These are phyloP conservation scores for Thymallus thymallus DNA, from an alignment of 2,113 vertebrate genomes.

Conservation along the genomic window DNA sequence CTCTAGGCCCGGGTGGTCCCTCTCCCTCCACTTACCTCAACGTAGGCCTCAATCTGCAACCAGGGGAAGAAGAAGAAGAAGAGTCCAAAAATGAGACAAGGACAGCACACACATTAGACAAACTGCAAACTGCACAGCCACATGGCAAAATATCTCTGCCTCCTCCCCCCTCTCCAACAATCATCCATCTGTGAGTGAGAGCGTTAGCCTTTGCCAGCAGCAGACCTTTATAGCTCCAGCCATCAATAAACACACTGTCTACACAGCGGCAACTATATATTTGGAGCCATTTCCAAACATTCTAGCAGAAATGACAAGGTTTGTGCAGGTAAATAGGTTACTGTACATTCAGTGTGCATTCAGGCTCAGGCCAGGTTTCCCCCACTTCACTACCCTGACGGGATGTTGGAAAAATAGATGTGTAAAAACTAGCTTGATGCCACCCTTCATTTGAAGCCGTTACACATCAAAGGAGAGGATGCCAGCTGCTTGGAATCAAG, in stretches of 20 bases:
- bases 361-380: constrained; percentile 7
- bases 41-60: constrained; percentile 84
- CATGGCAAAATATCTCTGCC: constrained; percentile 11
- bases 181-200: constrained; percentile 51
- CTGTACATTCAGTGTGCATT: constrained; percentile 43
- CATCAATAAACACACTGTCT: constrained; percentile 66
- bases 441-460: background rate
- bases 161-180: constrained; percentile 39
- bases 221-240: constrained; percentile 48
- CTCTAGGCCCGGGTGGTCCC: constrained; percentile 62
- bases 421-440: background rate
- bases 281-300: constrained; percentile 56
- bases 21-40: constrained; percentile 83
- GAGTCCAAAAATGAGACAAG: constrained; percentile 16
- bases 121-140: constrained; percentile 23
- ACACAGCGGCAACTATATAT: constrained; percentile 47
- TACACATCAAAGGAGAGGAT: background rate
- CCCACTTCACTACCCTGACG: constrained; percentile 15
- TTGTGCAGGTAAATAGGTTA: constrained; percentile 45
- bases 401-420: constrained; percentile 6
- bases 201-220: constrained; percentile 38
- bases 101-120: constrained; percentile 5
- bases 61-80: constrained; percentile 23
- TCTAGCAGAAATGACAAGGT: constrained; percentile 54
- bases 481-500: background rate